phyloP scores from a whole-genome alignment of 2,888 invertebrate species.

The Eremobia ochroleuca region DNA sequence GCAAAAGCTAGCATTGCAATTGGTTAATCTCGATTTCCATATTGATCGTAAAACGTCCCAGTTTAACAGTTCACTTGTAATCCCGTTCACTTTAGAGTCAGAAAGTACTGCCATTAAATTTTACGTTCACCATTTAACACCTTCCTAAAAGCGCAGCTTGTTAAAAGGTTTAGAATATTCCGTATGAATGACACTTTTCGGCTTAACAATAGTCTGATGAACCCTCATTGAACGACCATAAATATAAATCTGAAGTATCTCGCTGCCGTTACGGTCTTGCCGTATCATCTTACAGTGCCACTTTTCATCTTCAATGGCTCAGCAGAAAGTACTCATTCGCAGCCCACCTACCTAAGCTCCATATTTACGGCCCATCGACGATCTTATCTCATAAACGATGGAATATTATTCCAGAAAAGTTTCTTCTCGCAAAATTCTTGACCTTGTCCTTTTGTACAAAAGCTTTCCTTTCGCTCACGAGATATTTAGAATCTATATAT shows the following conservation, averaged over 20 bases:
- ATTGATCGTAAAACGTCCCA: background rate
- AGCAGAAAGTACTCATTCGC: constrained; percentile 61
- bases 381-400: constrained; percentile 54
- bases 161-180: constrained; percentile 35
- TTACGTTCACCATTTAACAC: constrained; percentile 17
- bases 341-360: constrained; percentile 66
- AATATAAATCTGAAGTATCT: constrained; percentile 70
- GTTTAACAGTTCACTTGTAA: constrained; percentile 17
- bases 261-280: constrained; percentile 45
- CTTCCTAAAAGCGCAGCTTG: constrained; percentile 24
- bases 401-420: constrained; percentile 47
- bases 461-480: constrained; percentile 12
- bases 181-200: constrained; percentile 37
- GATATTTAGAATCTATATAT: constrained; percentile 28
- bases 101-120: constrained; percentile 28
- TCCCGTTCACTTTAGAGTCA: background rate
- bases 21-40: background rate
- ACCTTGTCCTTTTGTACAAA: constrained; percentile 42
- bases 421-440: constrained; percentile 39
- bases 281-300: constrained; percentile 55
- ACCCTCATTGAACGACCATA: constrained; percentile 61
- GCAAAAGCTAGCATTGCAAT: background rate
- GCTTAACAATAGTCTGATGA: constrained; percentile 54
- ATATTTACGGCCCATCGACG: constrained; percentile 66
- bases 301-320: constrained; percentile 59